A percentile compares a stretch with the other conserved stretches of the same genome.
Conservation (phyloP, 1,140 invertebrate genomes). For the Orchestia grillus region DNA sequence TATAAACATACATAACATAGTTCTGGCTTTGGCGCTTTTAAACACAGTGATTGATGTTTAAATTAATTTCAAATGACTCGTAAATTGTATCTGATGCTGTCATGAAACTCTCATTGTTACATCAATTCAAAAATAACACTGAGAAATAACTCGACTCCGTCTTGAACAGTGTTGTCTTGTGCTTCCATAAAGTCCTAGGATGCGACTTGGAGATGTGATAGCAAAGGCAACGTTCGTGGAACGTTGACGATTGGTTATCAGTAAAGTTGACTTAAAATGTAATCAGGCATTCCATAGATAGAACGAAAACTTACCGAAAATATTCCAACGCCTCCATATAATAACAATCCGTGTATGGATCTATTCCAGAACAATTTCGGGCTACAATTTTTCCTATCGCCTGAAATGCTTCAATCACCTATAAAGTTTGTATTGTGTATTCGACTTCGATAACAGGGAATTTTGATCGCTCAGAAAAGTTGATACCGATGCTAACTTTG, state of each 20-base stretch:
- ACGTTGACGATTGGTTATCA: too few relatives aligned
- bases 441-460: background rate
- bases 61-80: background rate
- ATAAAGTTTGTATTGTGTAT: background rate
- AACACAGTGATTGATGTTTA: background rate
- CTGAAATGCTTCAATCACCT: background rate
- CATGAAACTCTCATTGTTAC: background rate
- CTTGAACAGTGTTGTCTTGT: background rate
- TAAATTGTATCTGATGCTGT: background rate
- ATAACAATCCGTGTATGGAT: background rate
- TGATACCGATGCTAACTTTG: conserved; percentile 9
- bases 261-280: too few relatives aligned
- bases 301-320: background rate
- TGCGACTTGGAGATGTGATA: background rate
- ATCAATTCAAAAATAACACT: background rate
- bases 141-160: background rate
- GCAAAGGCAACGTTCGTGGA: background rate
- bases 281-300: background rate
- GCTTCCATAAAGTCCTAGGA: background rate
- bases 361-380: background rate
- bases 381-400: background rate
- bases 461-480: conserved; percentile 1
- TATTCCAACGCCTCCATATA: background rate
- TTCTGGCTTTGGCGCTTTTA: background rate
- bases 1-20: background rate